Base-by-base conservation (phyloP, 2,113 vertebrate genomes). In the Pomatostomus ruficeps region DNA sequence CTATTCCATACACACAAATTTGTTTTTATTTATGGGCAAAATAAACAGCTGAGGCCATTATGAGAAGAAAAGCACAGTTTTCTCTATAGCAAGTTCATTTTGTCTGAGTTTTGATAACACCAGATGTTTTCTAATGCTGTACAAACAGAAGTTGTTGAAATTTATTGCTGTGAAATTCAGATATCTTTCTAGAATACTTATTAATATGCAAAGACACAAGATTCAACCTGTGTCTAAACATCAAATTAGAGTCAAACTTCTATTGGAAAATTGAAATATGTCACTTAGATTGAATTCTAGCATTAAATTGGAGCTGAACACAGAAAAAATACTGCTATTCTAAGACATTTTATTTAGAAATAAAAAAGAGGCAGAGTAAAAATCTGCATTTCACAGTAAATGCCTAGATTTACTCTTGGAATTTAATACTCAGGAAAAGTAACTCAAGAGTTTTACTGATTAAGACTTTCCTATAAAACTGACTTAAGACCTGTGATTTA, bases 61-160 rank as follows among this genome's bases (percentile, higher is more conserved):
- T 52, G 45, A 89, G 79, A 36, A 48, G 33, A 96, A 93, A 92
- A 89, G 36, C 26, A 84, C 10, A 54, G 14, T 72, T 36, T 81
- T 75, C 46, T 55, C 55, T 72, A 29, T 63, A 82, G 51, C 31
- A 91, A 89, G 76, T 88, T 81, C 48, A 92, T 70, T 89, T 95
- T 90, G 38, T 66, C 91, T 83, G 62, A 61, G 42, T 92, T 97
- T 94, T 91, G 85, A 67, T 95, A 95, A 94, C 49, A 87, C 28
- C 74, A 97, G 94, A 94, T 96, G 86, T 94, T 95, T 96, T 46
- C 87, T 96, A 90, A 96, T 74, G 84, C 80, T 74, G 92, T 58
- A 95, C 59, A 97, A 96, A 95, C 62, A 93, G 46, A 81, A 85
- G 43, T 58, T 12, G 31, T 95, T 97, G 97, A 91, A 94, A 96